phyloP scores from a whole-genome alignment of 2,797 vertebrate species.

The Pitangus sulphuratus region DNA sequence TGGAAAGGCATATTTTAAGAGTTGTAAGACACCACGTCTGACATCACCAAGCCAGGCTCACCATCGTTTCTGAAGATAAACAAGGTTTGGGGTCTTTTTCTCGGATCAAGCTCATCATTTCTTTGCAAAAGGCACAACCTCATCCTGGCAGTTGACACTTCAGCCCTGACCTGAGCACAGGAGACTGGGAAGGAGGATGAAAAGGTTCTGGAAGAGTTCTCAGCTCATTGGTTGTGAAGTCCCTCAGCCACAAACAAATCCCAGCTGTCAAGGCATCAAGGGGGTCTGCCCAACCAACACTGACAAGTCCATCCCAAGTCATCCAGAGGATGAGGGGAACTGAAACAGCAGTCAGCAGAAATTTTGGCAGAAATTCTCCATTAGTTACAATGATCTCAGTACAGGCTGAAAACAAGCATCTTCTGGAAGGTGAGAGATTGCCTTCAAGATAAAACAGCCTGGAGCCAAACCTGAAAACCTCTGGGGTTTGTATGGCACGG shows the following conservation, averaged over 20 bases:
- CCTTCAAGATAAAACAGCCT: background rate
- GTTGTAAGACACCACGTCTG: slow-evolving; percentile 14
- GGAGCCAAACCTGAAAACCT: background rate
- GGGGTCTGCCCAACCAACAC: background rate
- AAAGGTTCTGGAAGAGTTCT: background rate
- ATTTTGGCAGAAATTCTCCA: background rate
- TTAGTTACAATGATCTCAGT: background rate
- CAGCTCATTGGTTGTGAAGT: background rate
- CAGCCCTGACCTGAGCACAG: background rate
- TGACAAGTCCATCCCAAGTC: background rate
- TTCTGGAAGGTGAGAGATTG: background rate
- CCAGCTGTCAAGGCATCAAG: background rate
- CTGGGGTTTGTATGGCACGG: background rate
- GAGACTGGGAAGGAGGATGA: background rate
- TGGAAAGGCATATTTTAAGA: background rate
- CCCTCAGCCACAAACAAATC: background rate
- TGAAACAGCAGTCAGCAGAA: background rate
- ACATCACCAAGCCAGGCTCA: slow-evolving; percentile 8
- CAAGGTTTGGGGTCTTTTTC: background rate
- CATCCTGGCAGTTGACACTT: background rate
- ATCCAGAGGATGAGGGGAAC: background rate
- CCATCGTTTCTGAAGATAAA: background rate
- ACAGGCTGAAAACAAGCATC: background rate
- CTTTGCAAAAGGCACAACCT: background rate
- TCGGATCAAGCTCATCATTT: background rate